These are phyloP conservation scores for Torymus aiolomorphi DNA, from an alignment of 2,888 invertebrate genomes.

Conservation along the genomic window DNA sequence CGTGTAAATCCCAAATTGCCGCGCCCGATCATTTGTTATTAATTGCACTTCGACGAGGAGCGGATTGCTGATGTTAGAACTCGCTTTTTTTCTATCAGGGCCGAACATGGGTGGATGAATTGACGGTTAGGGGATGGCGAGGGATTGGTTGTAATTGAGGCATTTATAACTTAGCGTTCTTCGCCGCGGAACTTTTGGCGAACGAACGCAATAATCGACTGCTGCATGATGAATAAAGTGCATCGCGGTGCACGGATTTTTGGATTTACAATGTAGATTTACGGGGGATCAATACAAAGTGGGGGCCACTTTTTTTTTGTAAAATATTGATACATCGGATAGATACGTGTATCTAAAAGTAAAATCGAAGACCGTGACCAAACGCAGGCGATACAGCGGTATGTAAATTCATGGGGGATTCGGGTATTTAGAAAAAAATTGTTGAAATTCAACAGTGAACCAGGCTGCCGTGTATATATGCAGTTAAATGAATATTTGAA, in stretches of 20 bases:
- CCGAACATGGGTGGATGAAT: no score
- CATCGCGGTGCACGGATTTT: no score
- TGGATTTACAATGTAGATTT: no score
- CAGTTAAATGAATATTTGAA: slow-evolving; percentile 5
- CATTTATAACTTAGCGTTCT: no score
- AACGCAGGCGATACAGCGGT: not conserved
- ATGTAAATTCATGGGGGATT: slow-evolving; percentile 29
- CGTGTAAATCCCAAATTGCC: slow-evolving; percentile 39
- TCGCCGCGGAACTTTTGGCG: no score
- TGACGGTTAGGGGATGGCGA: no score
- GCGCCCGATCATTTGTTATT: slow-evolving; percentile 37
- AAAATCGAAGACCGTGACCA: slow-evolving; percentile 12
- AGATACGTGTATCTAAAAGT: slow-evolving; percentile 21
- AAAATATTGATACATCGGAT: slow-evolving; percentile 17
- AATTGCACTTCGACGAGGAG: slow-evolving; percentile 23
- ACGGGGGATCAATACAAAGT: not conserved
- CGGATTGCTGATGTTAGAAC: slow-evolving; percentile 26
- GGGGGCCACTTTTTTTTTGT: not conserved
- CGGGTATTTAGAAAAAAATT: slow-evolving; percentile 31
- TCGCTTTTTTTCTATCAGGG: no score
- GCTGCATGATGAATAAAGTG: no score
- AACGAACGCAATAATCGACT: no score
- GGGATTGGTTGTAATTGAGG: no score
- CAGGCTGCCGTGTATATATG: not conserved
- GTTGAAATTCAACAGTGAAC: slow-evolving; percentile 11